phyloP scores from a whole-genome alignment of 2,888 invertebrate species.

The Temnothorax ravouxi region DNA sequence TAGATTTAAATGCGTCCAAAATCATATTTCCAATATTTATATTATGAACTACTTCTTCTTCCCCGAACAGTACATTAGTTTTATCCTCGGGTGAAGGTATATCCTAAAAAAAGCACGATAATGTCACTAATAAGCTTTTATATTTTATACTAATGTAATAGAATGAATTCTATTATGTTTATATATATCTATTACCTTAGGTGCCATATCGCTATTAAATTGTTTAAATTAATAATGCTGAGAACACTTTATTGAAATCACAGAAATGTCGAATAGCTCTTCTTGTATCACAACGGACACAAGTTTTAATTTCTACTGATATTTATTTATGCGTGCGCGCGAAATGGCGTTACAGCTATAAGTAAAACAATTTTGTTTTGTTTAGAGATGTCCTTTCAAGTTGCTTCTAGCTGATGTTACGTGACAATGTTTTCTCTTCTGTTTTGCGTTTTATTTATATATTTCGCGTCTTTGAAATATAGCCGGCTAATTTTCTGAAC shows the following conservation, averaged over 20 bases:
- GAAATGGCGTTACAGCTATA: not conserved
- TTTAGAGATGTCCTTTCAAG: not conserved
- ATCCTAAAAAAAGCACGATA: not conserved
- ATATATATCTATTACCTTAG: not conserved
- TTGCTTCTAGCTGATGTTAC: not conserved
- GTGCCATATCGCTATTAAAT: not conserved
- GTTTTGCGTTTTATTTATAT: not conserved
- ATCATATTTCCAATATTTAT: slow-evolving; percentile 1
- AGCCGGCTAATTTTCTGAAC: not conserved
- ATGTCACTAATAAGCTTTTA: not conserved
- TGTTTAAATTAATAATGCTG: slow-evolving; percentile 4
- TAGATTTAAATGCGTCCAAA: not conserved
- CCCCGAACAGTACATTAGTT: not conserved
- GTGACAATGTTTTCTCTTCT: not conserved
- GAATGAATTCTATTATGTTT: not conserved
- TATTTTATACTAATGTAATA: not conserved
- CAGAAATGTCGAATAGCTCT: not conserved
- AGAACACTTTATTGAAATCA: not conserved
- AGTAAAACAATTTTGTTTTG: slow-evolving; percentile 7
- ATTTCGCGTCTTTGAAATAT: not conserved
- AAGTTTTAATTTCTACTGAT: not conserved
- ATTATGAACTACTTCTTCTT: not conserved
- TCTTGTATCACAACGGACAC: too few species aligned
- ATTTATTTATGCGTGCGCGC: not conserved
- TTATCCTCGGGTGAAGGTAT: not conserved